Percentiles rank a stretch among this genome's conserved stretches.
These are phyloP conservation scores for Prochilodus magdalenae DNA, from an alignment of 2,113 vertebrate genomes.

Conservation along the genomic window DNA sequence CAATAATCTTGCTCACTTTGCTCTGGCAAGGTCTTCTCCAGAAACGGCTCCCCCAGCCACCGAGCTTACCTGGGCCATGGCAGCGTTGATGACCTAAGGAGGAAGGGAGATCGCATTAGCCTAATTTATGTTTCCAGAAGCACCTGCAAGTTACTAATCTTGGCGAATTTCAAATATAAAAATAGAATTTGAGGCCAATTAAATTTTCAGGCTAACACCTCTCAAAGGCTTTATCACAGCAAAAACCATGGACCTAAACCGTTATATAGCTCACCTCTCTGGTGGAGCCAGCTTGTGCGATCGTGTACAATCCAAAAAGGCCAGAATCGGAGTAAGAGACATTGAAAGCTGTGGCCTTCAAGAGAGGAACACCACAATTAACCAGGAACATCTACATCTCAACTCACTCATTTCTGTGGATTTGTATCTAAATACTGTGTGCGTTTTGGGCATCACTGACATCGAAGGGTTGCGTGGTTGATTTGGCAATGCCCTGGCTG, in stretches of 20 bases:
- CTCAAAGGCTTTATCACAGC: neutral
- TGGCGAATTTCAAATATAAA: no score
- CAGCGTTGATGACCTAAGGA: constrained; percentile 88
- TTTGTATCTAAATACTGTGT: neutral
- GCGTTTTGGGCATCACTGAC: constrained; percentile 76
- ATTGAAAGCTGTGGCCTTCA: constrained; percentile 88
- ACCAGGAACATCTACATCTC: neutral
- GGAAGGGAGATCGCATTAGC: neutral
- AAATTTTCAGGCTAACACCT: no score
- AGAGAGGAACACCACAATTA: constrained; percentile 42
- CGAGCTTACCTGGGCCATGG: constrained; percentile 81
- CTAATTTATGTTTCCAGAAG: neutral
- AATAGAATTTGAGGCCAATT: no score
- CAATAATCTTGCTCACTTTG: constrained; percentile 81
- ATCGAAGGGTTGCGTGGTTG: constrained; percentile 84
- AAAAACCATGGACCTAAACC: no score
- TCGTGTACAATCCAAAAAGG: constrained; percentile 90
- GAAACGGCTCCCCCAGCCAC: constrained; percentile 85
- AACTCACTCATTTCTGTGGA: neutral
- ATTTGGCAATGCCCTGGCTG: constrained; percentile 83
- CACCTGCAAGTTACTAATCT: no score
- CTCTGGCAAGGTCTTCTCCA: constrained; percentile 75
- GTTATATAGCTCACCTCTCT: constrained; percentile 77
- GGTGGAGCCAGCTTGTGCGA: constrained; percentile 82
- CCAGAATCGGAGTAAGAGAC: constrained; percentile 90